Base-by-base conservation (phyloP, 2,888 invertebrate genomes). In the Tachystola acroxantha region DNA sequence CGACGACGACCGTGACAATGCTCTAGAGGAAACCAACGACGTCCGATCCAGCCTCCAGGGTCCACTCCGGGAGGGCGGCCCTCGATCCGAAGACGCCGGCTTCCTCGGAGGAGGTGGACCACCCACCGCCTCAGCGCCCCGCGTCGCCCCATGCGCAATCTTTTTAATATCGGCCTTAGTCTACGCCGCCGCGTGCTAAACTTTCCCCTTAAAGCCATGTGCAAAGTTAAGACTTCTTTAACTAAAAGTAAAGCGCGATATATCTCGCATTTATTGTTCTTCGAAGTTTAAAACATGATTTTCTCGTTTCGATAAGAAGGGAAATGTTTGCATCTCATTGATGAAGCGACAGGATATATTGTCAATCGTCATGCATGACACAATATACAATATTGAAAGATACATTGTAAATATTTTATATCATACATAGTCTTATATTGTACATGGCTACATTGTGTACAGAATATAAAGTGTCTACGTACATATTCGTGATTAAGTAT, bases 31-130 rank as follows among this genome's bases (percentile, higher is more conserved):
- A 50, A 79, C 80, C 41, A 87, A 87, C 43, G 84, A 87, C 45
- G 85, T 91, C 52, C 89, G 91, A 39, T 90, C 90, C 55, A 90
- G 91, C 48, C 90, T 90, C 46, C 91, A 92, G 57, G 91, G 91
- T 29, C 89, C 91, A 1, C 77, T 91, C 22, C 84, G 91, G 44
- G 91, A 91, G 76, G 87, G 90, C 36, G 89, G 86, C 46, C 76
- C 90, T 45, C 46, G 76, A 35, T 64, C 75, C 7, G 86, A 87
- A 50, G 87, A 87, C 49, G 77, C 80, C 1, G 71, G 77, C 25
- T 85, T 79, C 60, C 68, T 85, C 22, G 85, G 79, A 26, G 82
- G 77, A 32, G 77, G 71, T 4, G 67, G 69, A 3, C 71, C 70
- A 12, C 54, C 67, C 40, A 46, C 66, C 25, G 62, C 54, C 30